Base-by-base conservation (phyloP, 2,797 vertebrate species). In the Cynodonichthys magdalenae region DNA sequence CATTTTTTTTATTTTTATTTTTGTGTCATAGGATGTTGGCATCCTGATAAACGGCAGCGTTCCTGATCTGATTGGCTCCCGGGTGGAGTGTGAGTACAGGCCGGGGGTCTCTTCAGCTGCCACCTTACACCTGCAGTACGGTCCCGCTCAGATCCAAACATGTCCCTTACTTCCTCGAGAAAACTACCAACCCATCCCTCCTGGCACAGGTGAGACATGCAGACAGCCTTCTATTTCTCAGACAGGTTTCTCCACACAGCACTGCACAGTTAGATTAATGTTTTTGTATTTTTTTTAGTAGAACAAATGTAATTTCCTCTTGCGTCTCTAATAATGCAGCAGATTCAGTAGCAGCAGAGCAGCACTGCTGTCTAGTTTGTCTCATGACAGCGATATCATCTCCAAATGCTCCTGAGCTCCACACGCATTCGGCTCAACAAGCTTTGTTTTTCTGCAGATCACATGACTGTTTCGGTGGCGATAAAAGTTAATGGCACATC, bases 11-110 rank as follows among this genome's bases (percentile, higher is more conserved):
- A 48, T 4, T 36, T 20, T 24, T 24, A 24, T 36, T 0, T 34
- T 17, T 69, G 12, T 69, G 60, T 54, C 3, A 1, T 82, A 97
- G 97, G 87, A 92, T 54, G 93, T 99, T 70, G 95, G 97, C 68
- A 95, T 99, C 66, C 94, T 97, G 85, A 95, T 99, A 79, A 93
- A 95, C 0, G 97, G 97, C 69, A 97, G 94, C 20, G 93, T 99
- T 66, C 97, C 97, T 0, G 95, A 95, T 83, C 90, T 99, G 81
- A 92, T 87, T 0, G 94, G 93, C 69, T 94, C 95, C 70, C 84
- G 86, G 14, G 95, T 98, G 82, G 91, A 95, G 54, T 99, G 97
- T 59, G 95, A 96, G 89, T 99, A 96, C 4, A 94, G 95, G 42
- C 86, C 91, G 14, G 87, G 88, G 18, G 83, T 95, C 63, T 88